Evolutionary conservation across 53 echinoderm and acorn worm genomes (phyloP).

Genomic region (Henricia sp.): DNA sequence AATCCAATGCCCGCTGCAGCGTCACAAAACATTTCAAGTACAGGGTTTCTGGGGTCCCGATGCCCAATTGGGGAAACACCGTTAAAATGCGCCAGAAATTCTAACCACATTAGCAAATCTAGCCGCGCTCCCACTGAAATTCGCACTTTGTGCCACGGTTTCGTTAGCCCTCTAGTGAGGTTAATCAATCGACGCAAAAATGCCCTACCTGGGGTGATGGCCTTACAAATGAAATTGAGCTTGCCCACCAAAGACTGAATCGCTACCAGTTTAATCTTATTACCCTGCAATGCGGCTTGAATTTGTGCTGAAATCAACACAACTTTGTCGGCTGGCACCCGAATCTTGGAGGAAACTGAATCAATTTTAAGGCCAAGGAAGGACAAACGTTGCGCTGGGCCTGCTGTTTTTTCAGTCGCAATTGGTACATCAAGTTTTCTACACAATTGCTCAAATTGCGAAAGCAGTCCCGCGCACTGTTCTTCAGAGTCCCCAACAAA

Average conservation of each 20-base stretch:
- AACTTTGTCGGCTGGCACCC: conserved; percentile 42
- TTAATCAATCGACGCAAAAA: conserved; percentile 41
- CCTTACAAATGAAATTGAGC: conserved; percentile 38
- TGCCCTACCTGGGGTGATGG: conserved; percentile 25
- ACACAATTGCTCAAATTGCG: conserved; percentile 32
- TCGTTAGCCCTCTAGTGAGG: conserved; percentile 22
- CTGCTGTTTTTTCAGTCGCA: conserved; percentile 58
- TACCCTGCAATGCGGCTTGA: neutral
- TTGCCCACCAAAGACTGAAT: conserved; percentile 44
- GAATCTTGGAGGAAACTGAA: neutral
- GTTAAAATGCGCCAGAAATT: conserved; percentile 28
- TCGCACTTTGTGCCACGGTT: conserved; percentile 5
- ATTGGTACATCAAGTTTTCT: conserved; percentile 48
- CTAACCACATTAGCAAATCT: too few relatives aligned
- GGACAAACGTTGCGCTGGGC: conserved; percentile 23
- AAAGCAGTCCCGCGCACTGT: neutral
- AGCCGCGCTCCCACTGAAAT: conserved; percentile 2
- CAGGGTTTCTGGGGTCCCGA: too few relatives aligned
- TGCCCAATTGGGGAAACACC: neutral
- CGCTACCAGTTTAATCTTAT: conserved; percentile 9
- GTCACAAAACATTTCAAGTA: too few relatives aligned
- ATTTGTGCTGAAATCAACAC: neutral
- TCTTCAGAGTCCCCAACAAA: conserved; percentile 11
- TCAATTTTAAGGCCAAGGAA: conserved; percentile 41
- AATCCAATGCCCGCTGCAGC: conserved; percentile 41